Evolutionary conservation across 2,113 vertebrate species (phyloP).

Genomic region (Daboia siamensis): DNA sequence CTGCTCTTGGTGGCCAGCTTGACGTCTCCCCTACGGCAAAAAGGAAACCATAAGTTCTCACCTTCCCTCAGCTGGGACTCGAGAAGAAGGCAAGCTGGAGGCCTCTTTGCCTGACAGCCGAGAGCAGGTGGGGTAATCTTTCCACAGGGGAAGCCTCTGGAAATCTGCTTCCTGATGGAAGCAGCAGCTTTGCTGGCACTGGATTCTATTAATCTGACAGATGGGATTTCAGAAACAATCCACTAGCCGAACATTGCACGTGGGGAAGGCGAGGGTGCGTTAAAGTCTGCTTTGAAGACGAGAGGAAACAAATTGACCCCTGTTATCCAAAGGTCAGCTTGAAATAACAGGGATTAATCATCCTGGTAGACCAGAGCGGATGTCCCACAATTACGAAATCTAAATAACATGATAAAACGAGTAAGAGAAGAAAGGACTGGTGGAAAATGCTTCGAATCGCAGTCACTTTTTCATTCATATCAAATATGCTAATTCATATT

Average conservation of each 20-base stretch:
- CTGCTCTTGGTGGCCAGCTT: too few relatives aligned
- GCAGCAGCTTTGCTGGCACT: neutral
- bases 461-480: neutral
- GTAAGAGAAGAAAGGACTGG: neutral
- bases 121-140: neutral
- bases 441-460: neutral
- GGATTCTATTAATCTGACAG: neutral
- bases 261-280: neutral
- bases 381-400: neutral
- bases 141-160: neutral
- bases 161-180: neutral
- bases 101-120: neutral
- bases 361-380: neutral
- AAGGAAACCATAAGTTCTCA: neutral
- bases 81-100: neutral
- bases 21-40: neutral
- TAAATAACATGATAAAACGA: neutral
- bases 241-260: neutral
- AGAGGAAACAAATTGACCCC: neutral
- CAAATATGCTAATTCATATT: neutral
- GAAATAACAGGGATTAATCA: neutral
- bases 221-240: neutral
- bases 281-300: neutral
- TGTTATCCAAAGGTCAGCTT: neutral
- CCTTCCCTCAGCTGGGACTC: neutral